Percentiles rank a stretch among this genome's conserved stretches.
These are phyloP conservation scores for Diplazon laetatorius DNA, from an alignment of 2,888 invertebrate genomes.

Conservation along the genomic window DNA sequence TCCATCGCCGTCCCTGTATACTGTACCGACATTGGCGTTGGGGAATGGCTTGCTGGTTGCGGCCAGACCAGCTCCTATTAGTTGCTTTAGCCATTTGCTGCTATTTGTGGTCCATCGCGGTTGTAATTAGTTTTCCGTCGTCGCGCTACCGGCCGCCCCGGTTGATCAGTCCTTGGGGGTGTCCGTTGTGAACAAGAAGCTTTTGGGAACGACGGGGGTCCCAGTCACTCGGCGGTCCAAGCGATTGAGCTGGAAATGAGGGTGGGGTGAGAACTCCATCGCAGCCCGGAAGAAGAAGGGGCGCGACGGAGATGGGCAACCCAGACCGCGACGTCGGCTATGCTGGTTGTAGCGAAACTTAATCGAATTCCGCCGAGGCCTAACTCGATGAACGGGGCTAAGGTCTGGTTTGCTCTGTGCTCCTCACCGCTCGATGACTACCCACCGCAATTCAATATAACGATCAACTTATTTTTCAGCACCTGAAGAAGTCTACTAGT, in stretches of 20 bases:
- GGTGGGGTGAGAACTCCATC: constrained; percentile 1
- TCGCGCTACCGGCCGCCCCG: constrained; percentile 62
- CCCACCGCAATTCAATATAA: not conserved
- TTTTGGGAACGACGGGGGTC: constrained; percentile 51
- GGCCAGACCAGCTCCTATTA: constrained; percentile 55
- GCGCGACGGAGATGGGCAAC: constrained; percentile 28
- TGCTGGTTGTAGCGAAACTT: constrained; percentile 70
- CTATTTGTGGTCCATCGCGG: constrained; percentile 76
- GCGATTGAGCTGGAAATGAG: constrained; percentile 22
- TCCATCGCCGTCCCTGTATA: constrained; percentile 36
- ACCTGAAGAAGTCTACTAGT: too few relatives aligned
- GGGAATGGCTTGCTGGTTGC: constrained; percentile 16
- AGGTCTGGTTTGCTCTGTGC: constrained; percentile 30
- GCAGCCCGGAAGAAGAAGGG: constrained; percentile 16
- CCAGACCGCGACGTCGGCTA: constrained; percentile 6
- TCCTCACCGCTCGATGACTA: constrained; percentile 43
- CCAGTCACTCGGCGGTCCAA: constrained; percentile 35
- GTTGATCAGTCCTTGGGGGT: constrained; percentile 49
- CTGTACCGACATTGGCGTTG: constrained; percentile 31
- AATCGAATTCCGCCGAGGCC: constrained; percentile 71
- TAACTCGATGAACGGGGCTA: constrained; percentile 70
- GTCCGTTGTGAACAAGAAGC: constrained; percentile 43
- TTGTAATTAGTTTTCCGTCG: constrained; percentile 77
- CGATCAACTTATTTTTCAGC: not conserved
- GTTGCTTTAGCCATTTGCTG: constrained; percentile 71